Percentiles rank a stretch among this genome's conserved stretches.
These are phyloP conservation scores for Parazoanthus darwini DNA, from an alignment of 92 coral and sea anemone species.

Conservation along the genomic window DNA sequence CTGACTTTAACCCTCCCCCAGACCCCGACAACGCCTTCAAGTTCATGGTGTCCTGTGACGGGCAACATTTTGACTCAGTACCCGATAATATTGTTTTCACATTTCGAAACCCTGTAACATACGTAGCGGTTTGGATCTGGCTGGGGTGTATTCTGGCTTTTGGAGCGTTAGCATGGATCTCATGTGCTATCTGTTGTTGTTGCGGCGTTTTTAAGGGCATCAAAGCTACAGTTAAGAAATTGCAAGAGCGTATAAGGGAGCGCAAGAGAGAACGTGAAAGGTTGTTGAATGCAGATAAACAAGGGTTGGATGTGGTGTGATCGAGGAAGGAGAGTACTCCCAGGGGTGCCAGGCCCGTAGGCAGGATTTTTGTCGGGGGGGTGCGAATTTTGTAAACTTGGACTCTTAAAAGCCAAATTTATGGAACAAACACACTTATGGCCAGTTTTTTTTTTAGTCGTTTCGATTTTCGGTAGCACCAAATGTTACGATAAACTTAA, in stretches of 20 bases:
- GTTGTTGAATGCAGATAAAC: not conserved
- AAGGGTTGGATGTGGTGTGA: too few relatives aligned
- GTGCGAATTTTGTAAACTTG: too few relatives aligned
- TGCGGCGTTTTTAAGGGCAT: not conserved
- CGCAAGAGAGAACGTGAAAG: not conserved
- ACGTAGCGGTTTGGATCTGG: constrained; percentile 24
- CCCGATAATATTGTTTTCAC: constrained; percentile 36
- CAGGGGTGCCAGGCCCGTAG: too few relatives aligned
- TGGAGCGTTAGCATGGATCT: not conserved
- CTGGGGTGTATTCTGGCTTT: not conserved
- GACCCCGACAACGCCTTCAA: constrained; percentile 39
- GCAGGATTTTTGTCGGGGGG: too few relatives aligned
- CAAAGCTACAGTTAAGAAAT: not conserved
- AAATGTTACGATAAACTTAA: too few relatives aligned
- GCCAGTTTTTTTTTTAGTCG: too few relatives aligned
- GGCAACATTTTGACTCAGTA: constrained; percentile 38
- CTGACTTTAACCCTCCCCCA: not conserved
- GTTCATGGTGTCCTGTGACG: constrained; percentile 29
- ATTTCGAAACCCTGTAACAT: constrained; percentile 21
- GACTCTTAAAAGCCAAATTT: too few relatives aligned
- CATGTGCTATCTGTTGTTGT: not conserved
- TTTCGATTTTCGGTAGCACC: too few relatives aligned
- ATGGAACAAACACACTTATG: too few relatives aligned
- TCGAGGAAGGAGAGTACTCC: too few relatives aligned
- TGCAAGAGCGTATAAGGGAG: not conserved